These are phyloP conservation scores for Arvicanthis niloticus DNA, from an alignment of 2,113 vertebrate species.

Conservation along the genomic window DNA sequence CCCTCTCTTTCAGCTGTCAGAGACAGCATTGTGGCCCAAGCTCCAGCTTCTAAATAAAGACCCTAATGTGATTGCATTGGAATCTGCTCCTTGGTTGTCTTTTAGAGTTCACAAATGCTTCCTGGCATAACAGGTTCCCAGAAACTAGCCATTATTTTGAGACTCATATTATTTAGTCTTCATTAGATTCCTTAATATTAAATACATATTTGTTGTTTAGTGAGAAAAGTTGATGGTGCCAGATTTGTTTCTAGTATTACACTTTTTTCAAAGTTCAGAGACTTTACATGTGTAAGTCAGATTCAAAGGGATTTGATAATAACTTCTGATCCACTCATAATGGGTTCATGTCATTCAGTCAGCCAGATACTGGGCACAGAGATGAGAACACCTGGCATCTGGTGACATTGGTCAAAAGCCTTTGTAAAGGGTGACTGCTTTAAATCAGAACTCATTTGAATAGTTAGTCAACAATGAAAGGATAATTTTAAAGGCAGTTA, in stretches of 20 bases:
- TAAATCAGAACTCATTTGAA: slow-evolving; percentile 55
- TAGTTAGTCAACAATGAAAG: slow-evolving; percentile 64
- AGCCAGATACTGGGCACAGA: neutral
- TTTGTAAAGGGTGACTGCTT: slow-evolving; percentile 58
- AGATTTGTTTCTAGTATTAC: slow-evolving; percentile 30
- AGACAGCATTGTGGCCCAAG: too few species aligned
- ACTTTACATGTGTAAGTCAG: neutral
- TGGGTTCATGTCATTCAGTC: neutral
- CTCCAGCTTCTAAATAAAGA: too few species aligned
- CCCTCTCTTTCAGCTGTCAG: too few species aligned
- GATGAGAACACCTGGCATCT: neutral
- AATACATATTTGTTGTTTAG: neutral
- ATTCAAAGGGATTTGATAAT: neutral
- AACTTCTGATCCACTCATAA: neutral
- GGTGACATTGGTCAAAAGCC: neutral
- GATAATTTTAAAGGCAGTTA: slow-evolving; percentile 66
- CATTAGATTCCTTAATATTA: neutral
- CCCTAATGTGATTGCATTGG: too few species aligned
- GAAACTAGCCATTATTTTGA: neutral
- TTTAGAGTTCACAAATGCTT: too few species aligned
- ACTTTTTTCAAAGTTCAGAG: neutral
- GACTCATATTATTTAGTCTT: neutral
- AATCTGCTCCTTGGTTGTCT: too few species aligned
- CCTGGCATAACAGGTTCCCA: too few species aligned
- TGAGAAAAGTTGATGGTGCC: neutral